phyloP scores from a whole-genome alignment of 1,140 invertebrate species.

The Pseudoatta argentina region DNA sequence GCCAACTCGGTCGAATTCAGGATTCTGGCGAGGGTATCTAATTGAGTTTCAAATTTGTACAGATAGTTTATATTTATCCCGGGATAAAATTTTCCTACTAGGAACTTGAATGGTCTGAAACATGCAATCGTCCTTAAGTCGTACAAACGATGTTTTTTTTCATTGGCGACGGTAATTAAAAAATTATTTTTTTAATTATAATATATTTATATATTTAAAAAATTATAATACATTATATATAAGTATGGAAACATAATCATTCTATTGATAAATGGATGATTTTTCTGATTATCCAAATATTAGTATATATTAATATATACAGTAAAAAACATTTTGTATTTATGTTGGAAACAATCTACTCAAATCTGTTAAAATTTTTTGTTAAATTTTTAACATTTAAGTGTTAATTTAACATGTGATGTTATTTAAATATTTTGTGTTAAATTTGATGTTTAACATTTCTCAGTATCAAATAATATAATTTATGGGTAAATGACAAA shows the following conservation, averaged over 20 bases:
- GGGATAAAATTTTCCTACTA: slow-evolving; percentile 75
- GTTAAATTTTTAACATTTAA: too few species aligned
- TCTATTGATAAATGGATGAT: neutral
- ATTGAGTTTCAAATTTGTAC: slow-evolving; percentile 77
- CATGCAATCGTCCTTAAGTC: neutral
- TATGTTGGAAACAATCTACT: too few species aligned
- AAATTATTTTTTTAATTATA: too few species aligned
- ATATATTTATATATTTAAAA: too few species aligned
- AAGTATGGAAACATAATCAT: neutral
- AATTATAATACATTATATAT: too few species aligned
- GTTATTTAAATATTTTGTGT: too few species aligned
- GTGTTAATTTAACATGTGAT: too few species aligned
- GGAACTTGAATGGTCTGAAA: slow-evolving; percentile 71
- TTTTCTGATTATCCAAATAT: neutral
- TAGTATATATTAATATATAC: neutral
- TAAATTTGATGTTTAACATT: too few species aligned
- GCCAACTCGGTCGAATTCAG: slow-evolving; percentile 77
- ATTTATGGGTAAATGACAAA: too few species aligned
- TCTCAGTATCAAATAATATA: too few species aligned
- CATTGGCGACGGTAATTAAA: neutral
- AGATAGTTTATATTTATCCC: slow-evolving; percentile 70
- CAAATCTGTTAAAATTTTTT: too few species aligned
- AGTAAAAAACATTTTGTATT: too few species aligned
- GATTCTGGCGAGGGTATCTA: slow-evolving; percentile 73
- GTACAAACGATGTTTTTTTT: neutral